Evolutionary conservation across 2,797 vertebrate genomes (phyloP).

Genomic region (Semaprochilodus insignis): DNA sequence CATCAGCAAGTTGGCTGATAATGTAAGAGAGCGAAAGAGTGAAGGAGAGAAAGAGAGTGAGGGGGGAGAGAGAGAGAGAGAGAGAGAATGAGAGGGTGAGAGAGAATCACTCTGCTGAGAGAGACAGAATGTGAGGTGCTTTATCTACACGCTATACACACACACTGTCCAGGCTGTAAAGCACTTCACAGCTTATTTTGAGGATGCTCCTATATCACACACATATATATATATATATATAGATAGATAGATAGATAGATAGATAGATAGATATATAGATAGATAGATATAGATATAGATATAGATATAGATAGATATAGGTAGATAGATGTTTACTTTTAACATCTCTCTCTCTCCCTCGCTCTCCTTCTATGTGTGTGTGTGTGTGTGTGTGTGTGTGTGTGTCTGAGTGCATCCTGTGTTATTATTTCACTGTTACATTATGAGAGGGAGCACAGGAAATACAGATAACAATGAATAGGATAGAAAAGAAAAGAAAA

Average conservation of each 20-base stretch:
- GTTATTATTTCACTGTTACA: no score
- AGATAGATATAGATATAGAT: no score
- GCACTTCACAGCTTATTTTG: background rate
- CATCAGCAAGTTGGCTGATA: constrained; percentile 32
- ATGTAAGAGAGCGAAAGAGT: background rate
- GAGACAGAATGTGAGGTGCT: constrained; percentile 11
- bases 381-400: constrained; percentile 37
- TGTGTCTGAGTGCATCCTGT: constrained; percentile 29
- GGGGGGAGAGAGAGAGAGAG: constrained; percentile 24
- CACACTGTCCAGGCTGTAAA: background rate
- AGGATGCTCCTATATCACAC: background rate
- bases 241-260: background rate
- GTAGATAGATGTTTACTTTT: no score
- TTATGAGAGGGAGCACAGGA: no score
- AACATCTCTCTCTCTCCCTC: no score
- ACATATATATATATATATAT: background rate
- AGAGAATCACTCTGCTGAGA: constrained; percentile 28
- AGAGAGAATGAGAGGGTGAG: background rate
- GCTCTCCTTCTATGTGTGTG: constrained; percentile 6
- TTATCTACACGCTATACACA: background rate
- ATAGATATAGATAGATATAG: no score
- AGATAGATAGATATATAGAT: no score
- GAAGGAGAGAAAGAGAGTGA: background rate
- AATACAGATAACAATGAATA: no score
- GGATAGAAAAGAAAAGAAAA: no score